Conservation (phyloP, 1,140 invertebrate species). For the Nasonia vitripennis region DNA sequence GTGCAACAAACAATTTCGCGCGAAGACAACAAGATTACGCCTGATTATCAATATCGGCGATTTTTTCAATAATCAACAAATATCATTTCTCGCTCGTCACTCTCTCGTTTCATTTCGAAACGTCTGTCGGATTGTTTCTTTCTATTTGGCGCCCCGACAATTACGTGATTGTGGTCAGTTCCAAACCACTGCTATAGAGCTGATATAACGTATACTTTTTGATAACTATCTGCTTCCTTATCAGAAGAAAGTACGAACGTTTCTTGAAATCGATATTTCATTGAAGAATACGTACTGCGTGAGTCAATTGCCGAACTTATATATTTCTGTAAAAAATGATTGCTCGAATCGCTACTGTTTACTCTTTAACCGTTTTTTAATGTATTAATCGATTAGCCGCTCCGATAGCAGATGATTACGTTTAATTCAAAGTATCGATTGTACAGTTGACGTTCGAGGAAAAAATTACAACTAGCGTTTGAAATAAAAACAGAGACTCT, state of each 20-base stretch:
- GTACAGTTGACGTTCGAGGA: background rate
- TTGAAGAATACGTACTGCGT: background rate
- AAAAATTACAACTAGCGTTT: too few relatives aligned
- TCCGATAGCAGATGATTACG: too few relatives aligned
- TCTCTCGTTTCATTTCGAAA: background rate
- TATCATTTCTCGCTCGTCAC: background rate
- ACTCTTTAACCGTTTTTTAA: too few relatives aligned
- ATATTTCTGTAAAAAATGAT: too few relatives aligned
- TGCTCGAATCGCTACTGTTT: too few relatives aligned
- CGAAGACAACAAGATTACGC: background rate
- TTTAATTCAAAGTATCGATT: background rate
- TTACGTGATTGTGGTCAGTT: background rate
- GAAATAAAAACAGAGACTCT: too few relatives aligned
- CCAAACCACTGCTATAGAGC: background rate
- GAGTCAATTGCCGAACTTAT: too few relatives aligned
- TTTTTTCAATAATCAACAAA: background rate
- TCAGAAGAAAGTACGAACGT: background rate
- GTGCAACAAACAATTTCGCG: too few relatives aligned
- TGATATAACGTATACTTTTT: background rate
- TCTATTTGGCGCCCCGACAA: background rate
- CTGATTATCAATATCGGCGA: too few relatives aligned
- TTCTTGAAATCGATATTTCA: background rate
- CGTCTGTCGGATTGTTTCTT: background rate
- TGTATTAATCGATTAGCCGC: too few relatives aligned
- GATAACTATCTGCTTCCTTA: background rate